Conservation (phyloP, 2,113 vertebrate genomes). For the Parus major region DNA sequence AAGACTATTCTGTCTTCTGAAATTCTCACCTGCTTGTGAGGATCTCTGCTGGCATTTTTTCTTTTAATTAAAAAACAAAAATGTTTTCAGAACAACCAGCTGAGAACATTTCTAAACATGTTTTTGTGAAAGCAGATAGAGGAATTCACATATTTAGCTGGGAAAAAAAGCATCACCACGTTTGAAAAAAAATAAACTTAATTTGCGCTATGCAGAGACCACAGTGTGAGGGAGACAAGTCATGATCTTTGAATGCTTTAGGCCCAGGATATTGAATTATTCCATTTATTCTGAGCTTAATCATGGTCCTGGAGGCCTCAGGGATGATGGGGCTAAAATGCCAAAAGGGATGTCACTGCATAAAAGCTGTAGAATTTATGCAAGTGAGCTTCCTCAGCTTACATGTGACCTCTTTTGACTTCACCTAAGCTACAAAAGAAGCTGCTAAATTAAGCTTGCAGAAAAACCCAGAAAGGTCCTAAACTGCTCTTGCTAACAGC, state of each 20-base stretch:
- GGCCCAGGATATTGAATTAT: background rate
- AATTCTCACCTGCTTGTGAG: background rate
- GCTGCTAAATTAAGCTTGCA: background rate
- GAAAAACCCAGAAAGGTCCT: background rate
- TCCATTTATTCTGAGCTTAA: background rate
- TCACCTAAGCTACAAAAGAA: background rate
- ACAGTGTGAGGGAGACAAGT: background rate
- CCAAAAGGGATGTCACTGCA: background rate
- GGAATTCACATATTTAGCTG: background rate
- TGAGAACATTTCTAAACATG: background rate
- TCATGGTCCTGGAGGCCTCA: background rate
- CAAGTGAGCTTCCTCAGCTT: background rate
- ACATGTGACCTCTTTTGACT: background rate
- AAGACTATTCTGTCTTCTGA: background rate
- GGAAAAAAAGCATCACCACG: background rate
- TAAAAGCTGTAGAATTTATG: background rate
- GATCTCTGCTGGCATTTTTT: background rate
- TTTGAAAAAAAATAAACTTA: background rate
- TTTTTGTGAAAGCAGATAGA: background rate
- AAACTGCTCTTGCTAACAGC: background rate
- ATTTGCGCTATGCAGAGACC: background rate
- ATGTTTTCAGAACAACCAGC: background rate
- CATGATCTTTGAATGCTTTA: background rate
- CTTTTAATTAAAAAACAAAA: background rate
- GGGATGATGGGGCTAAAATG: background rate